Base-by-base conservation (phyloP, 2,797 vertebrate species). In the Channallabes apus region DNA sequence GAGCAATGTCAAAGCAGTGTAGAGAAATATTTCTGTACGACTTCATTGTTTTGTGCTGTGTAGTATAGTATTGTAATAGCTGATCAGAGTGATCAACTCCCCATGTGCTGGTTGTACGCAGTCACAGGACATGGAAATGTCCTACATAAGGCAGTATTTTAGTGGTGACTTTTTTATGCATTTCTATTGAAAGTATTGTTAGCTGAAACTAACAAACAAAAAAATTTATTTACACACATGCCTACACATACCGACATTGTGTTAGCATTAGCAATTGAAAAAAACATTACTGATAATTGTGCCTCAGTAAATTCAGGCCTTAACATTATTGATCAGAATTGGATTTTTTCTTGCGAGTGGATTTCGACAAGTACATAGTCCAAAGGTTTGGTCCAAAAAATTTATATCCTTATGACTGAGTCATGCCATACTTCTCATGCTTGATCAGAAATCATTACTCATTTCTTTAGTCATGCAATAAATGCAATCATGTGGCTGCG, bases 361-460 rank as follows among this genome's bases (percentile, higher is more conserved):
- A 78, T 59, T 78, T 61, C 20, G 18, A 24, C 11, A 78, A 46
- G 59, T 41, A 41, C 35, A n/a, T 41, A 46, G 24, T 79, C 35
- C 22, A 79, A 61, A 38, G 22, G 5, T 41, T 79, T 41, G 3
- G 62, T 62, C 41, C 17, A 9, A 58, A 51, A 29, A 54, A 32
- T 8, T 12, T 41, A 41, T 46, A 46, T 27, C 35, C 15, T 46
- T n/a, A 41, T 80, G 59, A 35, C 7, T 62, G 58, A 79, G 1
- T 79, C 32, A 80, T 46, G 77, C 22, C 15, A 46, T 80, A 27
- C 14, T 62, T 78, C 29, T 38, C 9, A 77, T 35, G 32, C 32
- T 79, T 79, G 32, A 38, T 79, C 22, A 38, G 56, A 79, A 41
- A 64, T 80, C 59, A 80, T 80, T 64, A 41, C 35, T 80, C 77